Evolutionary conservation across 2,888 invertebrate genomes (phyloP).

Genomic region (Flexamia atlantica): DNA sequence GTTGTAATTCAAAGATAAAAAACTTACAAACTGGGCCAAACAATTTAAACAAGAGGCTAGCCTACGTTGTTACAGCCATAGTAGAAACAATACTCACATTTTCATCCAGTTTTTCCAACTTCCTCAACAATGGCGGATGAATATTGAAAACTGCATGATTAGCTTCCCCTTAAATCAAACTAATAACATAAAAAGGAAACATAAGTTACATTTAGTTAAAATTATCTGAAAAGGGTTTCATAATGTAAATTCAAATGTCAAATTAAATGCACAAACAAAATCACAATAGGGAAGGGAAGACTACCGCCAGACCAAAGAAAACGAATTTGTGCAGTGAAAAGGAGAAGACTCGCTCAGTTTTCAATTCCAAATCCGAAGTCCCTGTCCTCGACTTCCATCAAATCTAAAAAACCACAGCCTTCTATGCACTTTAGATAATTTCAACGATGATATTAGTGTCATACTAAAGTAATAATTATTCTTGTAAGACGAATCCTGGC

Average conservation of each 20-base stretch:
- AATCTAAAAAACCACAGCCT: constrained; percentile 8
- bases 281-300: background rate
- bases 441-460: too few species aligned
- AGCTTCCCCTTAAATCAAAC: too few species aligned
- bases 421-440: background rate
- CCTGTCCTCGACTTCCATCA: too few species aligned
- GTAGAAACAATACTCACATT: background rate
- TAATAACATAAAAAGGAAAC: too few species aligned
- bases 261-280: constrained; percentile 11
- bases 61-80: too few species aligned
- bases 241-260: constrained; percentile 25
- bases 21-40: too few species aligned
- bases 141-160: constrained; percentile 7
- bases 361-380: background rate
- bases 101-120: background rate
- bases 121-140: constrained; percentile 27
- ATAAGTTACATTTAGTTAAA: background rate
- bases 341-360: background rate
- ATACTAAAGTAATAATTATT: too few species aligned
- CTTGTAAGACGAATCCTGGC: too few species aligned
- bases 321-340: constrained; percentile 30
- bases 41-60: too few species aligned
- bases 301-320: constrained; percentile 32
- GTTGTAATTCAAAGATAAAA: too few species aligned
- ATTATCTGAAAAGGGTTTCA: background rate